These are phyloP conservation scores for Corbicula japonica DNA, from an alignment of 2,888 invertebrate species.

Conservation along the genomic window DNA sequence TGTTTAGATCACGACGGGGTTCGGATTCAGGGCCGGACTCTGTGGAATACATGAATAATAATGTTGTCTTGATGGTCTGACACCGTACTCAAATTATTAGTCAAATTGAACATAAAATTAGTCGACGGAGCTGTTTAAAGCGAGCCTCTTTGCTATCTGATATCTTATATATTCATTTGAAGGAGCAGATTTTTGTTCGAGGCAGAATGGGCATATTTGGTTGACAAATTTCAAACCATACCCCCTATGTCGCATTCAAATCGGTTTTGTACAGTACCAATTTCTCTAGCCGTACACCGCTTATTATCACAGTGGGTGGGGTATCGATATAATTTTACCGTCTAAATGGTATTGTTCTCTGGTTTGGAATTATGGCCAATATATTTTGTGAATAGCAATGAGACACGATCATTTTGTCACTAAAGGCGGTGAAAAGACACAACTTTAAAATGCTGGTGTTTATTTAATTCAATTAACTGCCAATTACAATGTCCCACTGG, in stretches of 20 bases:
- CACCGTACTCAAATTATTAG: slow-evolving; percentile 64
- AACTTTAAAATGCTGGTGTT: slow-evolving; percentile 69
- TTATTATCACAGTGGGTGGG: slow-evolving; percentile 73
- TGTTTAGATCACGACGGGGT: slow-evolving; percentile 56
- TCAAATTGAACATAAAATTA: slow-evolving; percentile 68
- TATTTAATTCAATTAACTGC: slow-evolving; percentile 76
- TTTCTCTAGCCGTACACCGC: slow-evolving; percentile 55
- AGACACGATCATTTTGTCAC: slow-evolving; percentile 55
- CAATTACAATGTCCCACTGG: slow-evolving; percentile 67
- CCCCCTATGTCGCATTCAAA: slow-evolving; percentile 60
- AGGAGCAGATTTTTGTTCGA: slow-evolving; percentile 53
- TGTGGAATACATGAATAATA: slow-evolving; percentile 65
- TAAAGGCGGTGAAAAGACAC: slow-evolving; percentile 68
- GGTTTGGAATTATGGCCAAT: slow-evolving; percentile 66
- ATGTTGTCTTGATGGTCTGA: slow-evolving; percentile 46
- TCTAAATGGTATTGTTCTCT: slow-evolving; percentile 61
- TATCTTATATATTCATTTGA: slow-evolving; percentile 46
- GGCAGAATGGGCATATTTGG: slow-evolving; percentile 59
- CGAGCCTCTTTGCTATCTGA: slow-evolving; percentile 62
- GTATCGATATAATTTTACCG: slow-evolving; percentile 73
- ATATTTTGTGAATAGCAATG: slow-evolving; percentile 45
- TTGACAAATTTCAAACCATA: slow-evolving; percentile 53
- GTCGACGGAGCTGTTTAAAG: slow-evolving; percentile 50
- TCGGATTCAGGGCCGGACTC: slow-evolving; percentile 39
- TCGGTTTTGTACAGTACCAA: slow-evolving; percentile 61